A percentile compares a stretch with the other conserved stretches of the same genome.
These are phyloP conservation scores for Polyploca ridens DNA, from an alignment of 2,888 invertebrate species.

Conservation along the genomic window DNA sequence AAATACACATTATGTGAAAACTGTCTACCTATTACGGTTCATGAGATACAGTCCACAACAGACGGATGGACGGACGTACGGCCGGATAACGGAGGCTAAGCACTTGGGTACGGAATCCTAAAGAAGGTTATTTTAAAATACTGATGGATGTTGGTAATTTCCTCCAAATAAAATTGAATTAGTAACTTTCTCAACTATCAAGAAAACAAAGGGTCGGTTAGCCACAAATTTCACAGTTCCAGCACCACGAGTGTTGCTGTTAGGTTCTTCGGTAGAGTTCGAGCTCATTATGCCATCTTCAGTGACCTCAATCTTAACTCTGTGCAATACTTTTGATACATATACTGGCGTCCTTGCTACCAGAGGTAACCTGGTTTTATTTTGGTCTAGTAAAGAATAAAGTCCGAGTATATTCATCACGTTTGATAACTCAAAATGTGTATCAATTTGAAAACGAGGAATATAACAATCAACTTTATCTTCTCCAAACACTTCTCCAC, in stretches of 20 bases:
- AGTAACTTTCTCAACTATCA: slow-evolving; percentile 86
- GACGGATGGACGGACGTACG: too few species aligned
- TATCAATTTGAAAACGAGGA: slow-evolving; percentile 85
- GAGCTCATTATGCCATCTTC: slow-evolving; percentile 86
- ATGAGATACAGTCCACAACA: too few species aligned
- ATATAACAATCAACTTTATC: slow-evolving; percentile 86
- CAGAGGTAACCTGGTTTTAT: slow-evolving; percentile 55
- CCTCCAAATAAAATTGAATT: slow-evolving; percentile 77
- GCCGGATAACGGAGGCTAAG: too few species aligned
- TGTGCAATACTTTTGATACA: slow-evolving; percentile 87
- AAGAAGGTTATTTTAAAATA: slow-evolving; percentile 60
- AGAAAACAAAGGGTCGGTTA: slow-evolving; percentile 87
- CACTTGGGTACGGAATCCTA: too few species aligned
- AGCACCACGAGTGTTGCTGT: slow-evolving; percentile 84
- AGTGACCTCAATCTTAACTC: slow-evolving; percentile 89
- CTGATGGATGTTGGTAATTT: slow-evolving; percentile 64
- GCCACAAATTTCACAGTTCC: slow-evolving; percentile 85
- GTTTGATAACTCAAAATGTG: slow-evolving; percentile 82
- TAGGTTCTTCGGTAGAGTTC: slow-evolving; percentile 38
- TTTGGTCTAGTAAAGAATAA: slow-evolving; percentile 83
- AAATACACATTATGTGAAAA: too few species aligned
- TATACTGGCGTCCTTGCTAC: slow-evolving; percentile 80
- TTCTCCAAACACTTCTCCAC: slow-evolving; percentile 80
- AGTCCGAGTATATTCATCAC: slow-evolving; percentile 75
- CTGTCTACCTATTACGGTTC: too few species aligned